phyloP scores from a whole-genome alignment of 2,888 invertebrate genomes.

The Cylloceria caligata region DNA sequence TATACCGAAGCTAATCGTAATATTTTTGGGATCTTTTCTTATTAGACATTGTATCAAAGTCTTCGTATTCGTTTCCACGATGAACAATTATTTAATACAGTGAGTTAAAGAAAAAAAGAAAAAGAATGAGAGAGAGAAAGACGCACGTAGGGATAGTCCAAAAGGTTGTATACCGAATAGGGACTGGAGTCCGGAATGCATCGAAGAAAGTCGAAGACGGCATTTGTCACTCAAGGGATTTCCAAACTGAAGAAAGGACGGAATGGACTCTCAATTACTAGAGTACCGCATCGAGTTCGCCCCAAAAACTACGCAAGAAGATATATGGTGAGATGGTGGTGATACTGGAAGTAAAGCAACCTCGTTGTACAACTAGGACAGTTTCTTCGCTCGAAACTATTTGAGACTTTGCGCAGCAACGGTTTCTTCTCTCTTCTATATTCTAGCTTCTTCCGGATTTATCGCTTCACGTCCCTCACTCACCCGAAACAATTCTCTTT shows the following conservation, averaged over 20 bases:
- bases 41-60: not conserved
- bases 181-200: not conserved
- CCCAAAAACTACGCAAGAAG: conserved; percentile 72
- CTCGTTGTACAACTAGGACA: not conserved
- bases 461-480: conserved; percentile 21
- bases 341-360: not conserved
- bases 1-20: not conserved
- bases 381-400: conserved; percentile 62
- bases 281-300: conserved; percentile 73
- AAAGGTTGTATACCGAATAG: not conserved
- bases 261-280: conserved; percentile 75
- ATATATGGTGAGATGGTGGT: conserved; percentile 11
- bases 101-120: not conserved
- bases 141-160: not conserved
- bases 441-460: conserved; percentile 39
- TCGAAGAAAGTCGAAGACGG: conserved; percentile 50
- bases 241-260: conserved; percentile 53
- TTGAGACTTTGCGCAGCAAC: conserved; percentile 59
- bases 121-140: not conserved
- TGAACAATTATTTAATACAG: too few species aligned
- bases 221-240: conserved; percentile 63
- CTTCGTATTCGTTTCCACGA: not conserved
- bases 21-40: not conserved
- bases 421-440: conserved; percentile 39
- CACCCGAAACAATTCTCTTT: conserved; percentile 25